Conservation (phyloP, 1,140 invertebrate species). For the Pentalonia nigronervosa region DNA sequence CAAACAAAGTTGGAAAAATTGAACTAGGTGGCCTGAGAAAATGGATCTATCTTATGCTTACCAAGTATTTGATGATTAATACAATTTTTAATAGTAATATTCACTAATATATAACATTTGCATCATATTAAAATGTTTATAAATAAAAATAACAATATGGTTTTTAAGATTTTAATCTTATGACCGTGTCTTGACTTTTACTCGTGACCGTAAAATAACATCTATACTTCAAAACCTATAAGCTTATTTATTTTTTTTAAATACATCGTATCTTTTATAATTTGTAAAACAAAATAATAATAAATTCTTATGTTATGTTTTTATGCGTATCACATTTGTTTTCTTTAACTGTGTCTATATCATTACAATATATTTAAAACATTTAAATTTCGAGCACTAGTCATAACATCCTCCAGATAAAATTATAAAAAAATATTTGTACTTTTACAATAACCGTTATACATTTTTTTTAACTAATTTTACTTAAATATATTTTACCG, state of each 20-base stretch:
- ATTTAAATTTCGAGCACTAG: neutral
- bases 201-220: neutral
- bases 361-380: neutral
- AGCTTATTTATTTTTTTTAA: neutral
- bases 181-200: neutral
- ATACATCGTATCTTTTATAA: neutral
- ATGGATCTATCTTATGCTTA: too few relatives aligned
- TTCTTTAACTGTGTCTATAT: neutral
- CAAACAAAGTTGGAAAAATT: too few relatives aligned
- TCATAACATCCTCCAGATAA: neutral
- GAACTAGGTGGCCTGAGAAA: too few relatives aligned
- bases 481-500: neutral
- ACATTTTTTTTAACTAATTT: neutral
- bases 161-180: neutral
- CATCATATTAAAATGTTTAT: neutral
- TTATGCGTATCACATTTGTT: neutral
- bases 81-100: too few relatives aligned
- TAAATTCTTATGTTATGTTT: neutral
- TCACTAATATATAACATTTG: neutral
- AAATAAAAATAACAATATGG: neutral
- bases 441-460: neutral
- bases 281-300: neutral
- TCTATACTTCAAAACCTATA: neutral
- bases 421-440: slow-evolving; percentile 8
- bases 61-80: too few relatives aligned